Evolutionary conservation across 2,113 vertebrate genomes (phyloP).

Genomic region (Zeus faber): DNA sequence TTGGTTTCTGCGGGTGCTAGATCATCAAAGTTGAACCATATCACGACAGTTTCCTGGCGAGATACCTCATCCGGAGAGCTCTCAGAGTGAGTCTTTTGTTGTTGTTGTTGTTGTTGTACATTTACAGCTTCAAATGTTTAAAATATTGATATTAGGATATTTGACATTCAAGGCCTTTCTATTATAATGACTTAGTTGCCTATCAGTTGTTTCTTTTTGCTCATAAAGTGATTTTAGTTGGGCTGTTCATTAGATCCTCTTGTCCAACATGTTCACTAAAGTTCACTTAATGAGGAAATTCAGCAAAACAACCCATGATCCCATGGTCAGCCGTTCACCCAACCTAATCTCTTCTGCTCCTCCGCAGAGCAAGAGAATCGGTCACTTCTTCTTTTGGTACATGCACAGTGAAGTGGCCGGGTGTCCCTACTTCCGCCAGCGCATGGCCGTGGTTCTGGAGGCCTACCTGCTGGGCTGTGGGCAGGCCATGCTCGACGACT

Average conservation of each 20-base stretch:
- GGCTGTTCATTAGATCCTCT: no score
- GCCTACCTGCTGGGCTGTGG: slow-evolving; percentile 78
- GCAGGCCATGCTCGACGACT: slow-evolving; percentile 63
- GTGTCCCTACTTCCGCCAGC: slow-evolving; percentile 71
- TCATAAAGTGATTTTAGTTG: no score
- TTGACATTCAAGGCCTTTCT: no score
- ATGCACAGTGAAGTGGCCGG: slow-evolving; percentile 74
- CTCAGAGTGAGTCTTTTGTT: slow-evolving; percentile 70
- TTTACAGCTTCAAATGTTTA: no score
- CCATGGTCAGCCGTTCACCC: no score
- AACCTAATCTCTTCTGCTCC: no score
- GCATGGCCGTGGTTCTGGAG: slow-evolving; percentile 77
- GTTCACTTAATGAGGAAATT: not conserved
- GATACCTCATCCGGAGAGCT: slow-evolving; percentile 74
- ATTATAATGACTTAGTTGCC: no score
- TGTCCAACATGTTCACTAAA: not conserved
- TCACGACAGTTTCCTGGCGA: slow-evolving; percentile 76
- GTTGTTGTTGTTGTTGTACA: no score
- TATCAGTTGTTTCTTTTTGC: no score
- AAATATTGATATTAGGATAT: no score
- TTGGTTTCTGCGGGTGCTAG: no score
- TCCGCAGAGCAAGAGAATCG: slow-evolving; percentile 76
- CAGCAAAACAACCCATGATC: no score
- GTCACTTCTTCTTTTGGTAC: slow-evolving; percentile 84
- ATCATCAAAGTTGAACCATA: slow-evolving; percentile 80